Evolutionary conservation across 2,888 invertebrate genomes (phyloP).

Genomic region (Zeuzera pyrina): DNA sequence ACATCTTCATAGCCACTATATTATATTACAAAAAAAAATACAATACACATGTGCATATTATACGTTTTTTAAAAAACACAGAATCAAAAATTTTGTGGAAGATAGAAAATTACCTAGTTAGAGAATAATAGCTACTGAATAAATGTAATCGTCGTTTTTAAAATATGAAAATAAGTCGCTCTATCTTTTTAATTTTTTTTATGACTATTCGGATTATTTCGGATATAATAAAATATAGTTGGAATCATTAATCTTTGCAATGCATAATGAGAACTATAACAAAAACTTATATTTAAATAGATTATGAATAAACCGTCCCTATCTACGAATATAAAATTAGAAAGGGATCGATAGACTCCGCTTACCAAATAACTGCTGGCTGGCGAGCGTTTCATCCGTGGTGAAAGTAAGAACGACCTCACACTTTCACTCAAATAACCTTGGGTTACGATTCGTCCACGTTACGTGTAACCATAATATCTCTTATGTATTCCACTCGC

Average conservation of each 20-base stretch:
- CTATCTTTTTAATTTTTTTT: background rate
- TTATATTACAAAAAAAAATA: too few species aligned
- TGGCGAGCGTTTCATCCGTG: constrained; percentile 14
- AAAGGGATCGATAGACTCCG: constrained; percentile 20
- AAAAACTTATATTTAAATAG: background rate
- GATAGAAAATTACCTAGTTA: too few species aligned
- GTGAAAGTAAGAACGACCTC: constrained; percentile 42
- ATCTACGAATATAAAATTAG: constrained; percentile 37
- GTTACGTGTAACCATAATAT: constrained; percentile 38
- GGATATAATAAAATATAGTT: background rate
- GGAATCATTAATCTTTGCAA: background rate
- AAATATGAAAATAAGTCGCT: too few species aligned
- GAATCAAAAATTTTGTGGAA: too few species aligned
- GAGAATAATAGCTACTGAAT: too few species aligned
- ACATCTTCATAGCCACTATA: too few species aligned
- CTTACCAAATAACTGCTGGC: constrained; percentile 19
- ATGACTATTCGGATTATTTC: background rate
- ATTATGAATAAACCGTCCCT: constrained; percentile 19
- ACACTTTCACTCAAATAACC: constrained; percentile 53
- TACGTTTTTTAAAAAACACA: too few species aligned
- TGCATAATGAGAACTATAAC: background rate
- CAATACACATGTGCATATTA: too few species aligned
- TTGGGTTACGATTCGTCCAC: constrained; percentile 41
- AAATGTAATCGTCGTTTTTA: too few species aligned
- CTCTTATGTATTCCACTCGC: constrained; percentile 16